Evolutionary conservation across 2,888 invertebrate genomes (phyloP).

Genomic region (Brachyptera putata): DNA sequence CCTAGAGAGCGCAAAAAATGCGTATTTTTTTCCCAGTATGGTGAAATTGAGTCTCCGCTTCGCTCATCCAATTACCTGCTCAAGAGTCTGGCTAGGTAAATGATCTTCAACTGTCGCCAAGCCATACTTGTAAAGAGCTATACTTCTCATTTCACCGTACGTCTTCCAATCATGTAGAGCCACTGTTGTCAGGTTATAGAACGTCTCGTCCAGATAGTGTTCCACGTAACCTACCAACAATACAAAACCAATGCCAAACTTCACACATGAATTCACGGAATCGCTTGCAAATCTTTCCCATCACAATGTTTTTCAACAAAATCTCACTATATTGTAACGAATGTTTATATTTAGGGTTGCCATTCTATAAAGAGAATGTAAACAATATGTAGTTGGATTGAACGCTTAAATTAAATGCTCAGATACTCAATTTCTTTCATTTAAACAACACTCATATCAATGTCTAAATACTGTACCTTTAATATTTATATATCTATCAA

Average conservation of each 20-base stretch:
- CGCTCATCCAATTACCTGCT: constrained; percentile 74
- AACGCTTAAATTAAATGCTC: too few species aligned
- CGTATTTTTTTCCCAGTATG: too few species aligned
- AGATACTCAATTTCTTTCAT: too few species aligned
- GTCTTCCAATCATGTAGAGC: constrained; percentile 97
- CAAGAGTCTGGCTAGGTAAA: constrained; percentile 92
- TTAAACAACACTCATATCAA: not conserved
- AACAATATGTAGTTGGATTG: too few species aligned
- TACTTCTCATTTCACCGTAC: constrained; percentile 92
- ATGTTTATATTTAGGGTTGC: too few species aligned
- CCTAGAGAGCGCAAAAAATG: too few species aligned
- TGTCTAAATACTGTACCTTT: constrained; percentile 53
- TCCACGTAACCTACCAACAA: constrained; percentile 58
- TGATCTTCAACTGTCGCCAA: constrained; percentile 84
- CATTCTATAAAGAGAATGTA: too few species aligned
- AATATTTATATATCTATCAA: constrained; percentile 57
- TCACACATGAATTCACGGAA: too few species aligned
- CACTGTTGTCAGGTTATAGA: constrained; percentile 96
- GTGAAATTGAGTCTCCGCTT: too few species aligned
- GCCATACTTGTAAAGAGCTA: constrained; percentile 80
- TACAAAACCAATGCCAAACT: too few species aligned
- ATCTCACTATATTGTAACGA: not conserved
- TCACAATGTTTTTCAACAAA: too few species aligned
- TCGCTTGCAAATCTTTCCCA: too few species aligned
- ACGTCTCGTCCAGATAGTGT: constrained; percentile 88